Evolutionary conservation across 2,797 vertebrate genomes (phyloP).

Genomic region (Acridotheres tristis): DNA sequence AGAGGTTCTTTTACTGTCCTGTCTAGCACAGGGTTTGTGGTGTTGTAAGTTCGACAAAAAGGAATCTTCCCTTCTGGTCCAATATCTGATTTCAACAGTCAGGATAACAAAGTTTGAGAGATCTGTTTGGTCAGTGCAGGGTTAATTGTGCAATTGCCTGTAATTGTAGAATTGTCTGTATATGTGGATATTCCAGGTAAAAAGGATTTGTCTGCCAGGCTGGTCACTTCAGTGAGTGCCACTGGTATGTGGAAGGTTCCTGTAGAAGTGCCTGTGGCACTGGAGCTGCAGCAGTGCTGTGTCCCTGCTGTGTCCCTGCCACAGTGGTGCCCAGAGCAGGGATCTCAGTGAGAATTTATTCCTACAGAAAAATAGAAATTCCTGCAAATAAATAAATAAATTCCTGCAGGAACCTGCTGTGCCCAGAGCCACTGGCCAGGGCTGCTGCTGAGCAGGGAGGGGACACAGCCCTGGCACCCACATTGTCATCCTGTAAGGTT

Average conservation of each 20-base stretch:
- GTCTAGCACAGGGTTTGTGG: not conserved
- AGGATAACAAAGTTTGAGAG: not conserved
- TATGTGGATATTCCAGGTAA: accelerated
- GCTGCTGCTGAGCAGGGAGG: slow-evolving; percentile 82
- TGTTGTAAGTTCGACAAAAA: not conserved
- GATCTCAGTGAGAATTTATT: not conserved
- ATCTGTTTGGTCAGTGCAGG: not conserved
- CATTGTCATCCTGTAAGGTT: slow-evolving; percentile 74
- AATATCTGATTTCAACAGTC: not conserved
- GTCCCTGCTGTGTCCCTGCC: not conserved
- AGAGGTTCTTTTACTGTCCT: not conserved
- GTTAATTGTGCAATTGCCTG: not conserved
- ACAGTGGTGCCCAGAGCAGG: not conserved
- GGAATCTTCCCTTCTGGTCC: not conserved
- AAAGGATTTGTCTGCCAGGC: not conserved
- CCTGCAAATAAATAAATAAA: too few relatives aligned
- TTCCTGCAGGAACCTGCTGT: not conserved
- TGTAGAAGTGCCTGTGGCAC: not conserved
- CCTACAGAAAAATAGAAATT: not conserved
- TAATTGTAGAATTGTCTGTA: not conserved
- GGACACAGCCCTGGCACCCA: not conserved
- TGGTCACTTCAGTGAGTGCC: not conserved
- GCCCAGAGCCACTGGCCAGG: not conserved
- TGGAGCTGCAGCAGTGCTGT: not conserved
- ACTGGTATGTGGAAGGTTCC: not conserved